Percentiles rank a stretch among this genome's conserved stretches.
Conservation (phyloP, 2,888 invertebrate genomes). For the Hecatera dysodea region DNA sequence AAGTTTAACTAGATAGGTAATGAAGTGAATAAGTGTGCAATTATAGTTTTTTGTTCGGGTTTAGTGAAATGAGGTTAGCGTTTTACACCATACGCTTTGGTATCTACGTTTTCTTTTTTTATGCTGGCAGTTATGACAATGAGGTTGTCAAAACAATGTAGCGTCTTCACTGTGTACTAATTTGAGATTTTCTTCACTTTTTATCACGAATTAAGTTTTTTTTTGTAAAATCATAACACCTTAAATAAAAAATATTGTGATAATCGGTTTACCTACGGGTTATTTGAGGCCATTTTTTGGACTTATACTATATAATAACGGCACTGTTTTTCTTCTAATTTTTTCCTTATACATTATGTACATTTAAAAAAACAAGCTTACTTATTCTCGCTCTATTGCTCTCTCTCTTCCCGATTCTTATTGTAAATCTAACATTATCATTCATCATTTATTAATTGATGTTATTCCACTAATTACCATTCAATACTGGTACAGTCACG, state of each 20-base stretch:
- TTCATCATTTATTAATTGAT: constrained; percentile 4
- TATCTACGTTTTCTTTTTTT: constrained; percentile 33
- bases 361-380: not conserved
- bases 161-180: constrained; percentile 24
- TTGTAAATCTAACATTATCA: constrained; percentile 25
- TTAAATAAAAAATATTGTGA: not conserved
- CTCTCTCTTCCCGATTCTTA: not conserved
- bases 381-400: not conserved
- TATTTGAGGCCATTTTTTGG: not conserved
- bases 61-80: constrained; percentile 39
- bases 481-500: constrained; percentile 48
- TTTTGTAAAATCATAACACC: not conserved
- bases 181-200: constrained; percentile 28
- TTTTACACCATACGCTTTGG: constrained; percentile 41
- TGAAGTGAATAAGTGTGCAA: constrained; percentile 49
- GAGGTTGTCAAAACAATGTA: constrained; percentile 37
- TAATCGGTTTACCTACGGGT: not conserved
- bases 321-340: not conserved
- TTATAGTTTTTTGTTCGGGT: constrained; percentile 46
- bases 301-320: not conserved
- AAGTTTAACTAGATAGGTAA: constrained; percentile 47
- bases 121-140: constrained; percentile 36
- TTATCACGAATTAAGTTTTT: constrained; percentile 10
- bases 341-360: not conserved
- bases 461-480: constrained; percentile 26